Base-by-base conservation (phyloP, 2,113 vertebrate species). In the Spea bombifrons region DNA sequence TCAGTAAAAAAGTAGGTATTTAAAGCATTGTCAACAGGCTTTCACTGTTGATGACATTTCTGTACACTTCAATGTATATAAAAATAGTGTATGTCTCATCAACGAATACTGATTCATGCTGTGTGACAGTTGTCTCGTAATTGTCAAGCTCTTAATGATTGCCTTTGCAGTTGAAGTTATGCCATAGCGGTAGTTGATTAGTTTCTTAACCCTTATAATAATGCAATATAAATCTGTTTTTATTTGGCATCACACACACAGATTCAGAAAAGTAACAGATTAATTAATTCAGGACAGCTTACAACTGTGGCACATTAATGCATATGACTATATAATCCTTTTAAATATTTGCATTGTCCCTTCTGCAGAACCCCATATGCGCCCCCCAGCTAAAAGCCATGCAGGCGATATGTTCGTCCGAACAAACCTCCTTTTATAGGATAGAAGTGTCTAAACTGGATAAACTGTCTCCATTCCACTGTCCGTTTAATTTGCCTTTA, bases 121-220 rank as follows among this genome's bases (percentile, higher is more conserved):
- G 76, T 53, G 59, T 78, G 76, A 78, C 76, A 72, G 68, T 78
- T 65, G 59, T 78, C 61, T 53, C 46, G 49, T 72, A 78, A 78
- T 72, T 78, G 69, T 72, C 76, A 78, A 69, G 49, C 59, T 65
- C 76, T 72, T 78, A 78, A 72, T 55, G 65, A 78, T 72, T 30
- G 30, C 2, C 30, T 30, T 30, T 30, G 59, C 69, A 53, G 47
- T 15, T 30, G 30, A 30, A 30, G 59, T 47, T 78, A 57, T 78
- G 15, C 7, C 61, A 66, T 72, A 63, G 30, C 13, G 66, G 66
- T 13, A 72, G 13, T 9, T 48, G 59, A 66, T 4, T 78, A 13
- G 5, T 46, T 76, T 68, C 65, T 48, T 68, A 68, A 67, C 50
- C 74, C 50, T 5, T 76, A 13, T 63, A 77, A 63, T 43, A 5